Base-by-base conservation (phyloP, 1,140 invertebrate genomes). In the Tetragonula clypearis region DNA sequence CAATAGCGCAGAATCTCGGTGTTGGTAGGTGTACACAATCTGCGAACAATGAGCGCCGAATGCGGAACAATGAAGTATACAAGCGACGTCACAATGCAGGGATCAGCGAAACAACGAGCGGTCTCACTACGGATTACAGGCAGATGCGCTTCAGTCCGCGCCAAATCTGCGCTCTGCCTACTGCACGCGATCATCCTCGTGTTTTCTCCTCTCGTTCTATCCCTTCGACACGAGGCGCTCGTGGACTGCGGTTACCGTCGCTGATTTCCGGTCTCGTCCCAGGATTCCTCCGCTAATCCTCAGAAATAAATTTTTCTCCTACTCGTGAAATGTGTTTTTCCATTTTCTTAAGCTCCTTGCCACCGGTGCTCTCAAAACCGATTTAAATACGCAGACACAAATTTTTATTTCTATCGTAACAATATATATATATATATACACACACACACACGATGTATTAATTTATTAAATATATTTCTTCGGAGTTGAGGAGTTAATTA, bases 81-180 rank as follows among this genome's bases (percentile, higher is more conserved):
- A 90, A 90, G 89, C 89, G 84, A 90, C 88, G 87, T 90, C 78
- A 93, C 93, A 94, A 94, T 93, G 88, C 92, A 23, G 90, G 93
- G 93, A 94, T 94, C 93, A 94, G 88, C 93, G 91, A 93, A 93
- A 94, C 93, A 94, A 94, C 92, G 93, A 92, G 92, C 92, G 93
- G 92, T 94, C 93, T 94, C 93, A 93, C 92, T 93, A 90, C 88
- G 92, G 93, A 94, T 94, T 94, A 94, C 92, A 92, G 92, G 92
- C 93, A 94, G 93, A 94, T 94, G 93, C 93, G 89, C 86, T 84
- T 84, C 87, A 58, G 79, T n/a, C 79, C 84, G 74, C 79, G 84
- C 79, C 79, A 87, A 87, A 87, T 87, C 86, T 84, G 60, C 65
- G 66, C 72, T 85, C 86, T 85, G 74, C 77, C 86, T 87, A 87